Conservation (phyloP, 64 coral and sea anemone genomes). For the Exaiptasia diaphana region DNA sequence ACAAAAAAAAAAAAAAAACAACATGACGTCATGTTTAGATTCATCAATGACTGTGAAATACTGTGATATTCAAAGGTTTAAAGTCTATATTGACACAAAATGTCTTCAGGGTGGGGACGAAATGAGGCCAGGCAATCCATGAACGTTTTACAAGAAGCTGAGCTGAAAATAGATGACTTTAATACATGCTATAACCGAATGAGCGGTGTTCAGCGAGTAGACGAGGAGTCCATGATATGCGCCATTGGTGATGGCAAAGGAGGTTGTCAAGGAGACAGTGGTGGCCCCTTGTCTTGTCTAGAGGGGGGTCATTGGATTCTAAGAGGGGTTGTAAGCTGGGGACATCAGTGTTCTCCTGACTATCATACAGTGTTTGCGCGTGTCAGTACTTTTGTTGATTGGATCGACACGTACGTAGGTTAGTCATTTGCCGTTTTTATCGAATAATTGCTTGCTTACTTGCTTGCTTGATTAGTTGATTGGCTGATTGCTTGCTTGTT, state of each 20-base stretch:
- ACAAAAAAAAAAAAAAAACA: no score
- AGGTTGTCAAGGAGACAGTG: constrained; percentile 68
- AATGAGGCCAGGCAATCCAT: not conserved
- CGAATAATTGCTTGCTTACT: no score
- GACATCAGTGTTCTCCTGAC: constrained; percentile 14
- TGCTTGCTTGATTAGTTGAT: no score
- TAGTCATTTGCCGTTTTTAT: no score
- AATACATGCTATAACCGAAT: not conserved
- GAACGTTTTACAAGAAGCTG: constrained; percentile 8
- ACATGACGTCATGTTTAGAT: no score
- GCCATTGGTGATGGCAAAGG: constrained; percentile 24
- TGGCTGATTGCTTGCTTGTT: no score
- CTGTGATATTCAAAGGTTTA: no score
- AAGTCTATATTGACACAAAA: no score
- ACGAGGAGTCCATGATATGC: constrained; percentile 27
- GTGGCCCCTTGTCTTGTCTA: constrained; percentile 45
- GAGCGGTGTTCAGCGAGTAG: not conserved
- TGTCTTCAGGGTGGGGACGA: constrained; percentile 2
- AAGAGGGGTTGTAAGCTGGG: constrained; percentile 63
- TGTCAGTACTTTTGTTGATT: constrained; percentile 45
- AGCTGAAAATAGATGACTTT: not conserved
- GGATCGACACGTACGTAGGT: no score
- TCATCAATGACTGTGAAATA: no score
- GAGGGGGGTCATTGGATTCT: constrained; percentile 30
- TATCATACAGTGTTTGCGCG: constrained; percentile 53